Percentiles rank a stretch among this genome's conserved stretches.
phyloP scores from a whole-genome alignment of 2,888 invertebrate genomes.

The Nycteola revayana region DNA sequence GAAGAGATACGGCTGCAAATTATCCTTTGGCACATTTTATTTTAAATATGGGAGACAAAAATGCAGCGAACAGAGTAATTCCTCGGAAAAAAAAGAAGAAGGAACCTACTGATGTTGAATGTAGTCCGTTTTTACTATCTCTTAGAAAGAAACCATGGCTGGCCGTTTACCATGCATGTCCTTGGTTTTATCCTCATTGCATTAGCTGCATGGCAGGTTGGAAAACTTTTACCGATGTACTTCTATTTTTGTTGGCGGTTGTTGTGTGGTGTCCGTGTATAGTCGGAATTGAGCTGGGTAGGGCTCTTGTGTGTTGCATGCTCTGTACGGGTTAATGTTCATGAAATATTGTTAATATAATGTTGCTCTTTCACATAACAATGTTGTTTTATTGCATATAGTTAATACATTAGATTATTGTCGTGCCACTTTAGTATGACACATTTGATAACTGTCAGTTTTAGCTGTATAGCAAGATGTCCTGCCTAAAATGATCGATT shows the following conservation, averaged over 20 bases:
- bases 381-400: too few species aligned
- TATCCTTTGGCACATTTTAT: too few species aligned
- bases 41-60: constrained; percentile 9
- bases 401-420: too few species aligned
- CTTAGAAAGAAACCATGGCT: constrained; percentile 10
- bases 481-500: too few species aligned
- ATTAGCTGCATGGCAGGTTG: constrained; percentile 31
- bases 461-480: too few species aligned
- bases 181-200: constrained; percentile 39
- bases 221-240: constrained; percentile 35
- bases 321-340: constrained; percentile 9
- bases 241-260: constrained; percentile 38
- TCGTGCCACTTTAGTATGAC: too few species aligned
- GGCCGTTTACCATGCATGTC: constrained; percentile 25
- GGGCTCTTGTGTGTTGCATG: constrained; percentile 38
- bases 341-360: too few species aligned
- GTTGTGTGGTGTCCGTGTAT: constrained; percentile 45
- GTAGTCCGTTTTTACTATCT: constrained; percentile 13
- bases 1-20: too few species aligned
- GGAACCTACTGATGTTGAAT: constrained; percentile 5
- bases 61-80: constrained; percentile 29
- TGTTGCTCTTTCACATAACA: too few species aligned
- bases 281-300: constrained; percentile 31
- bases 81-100: constrained; percentile 16
- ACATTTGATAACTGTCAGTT: too few species aligned